Percentiles rank a stretch among this genome's conserved stretches.
phyloP scores from a whole-genome alignment of 1,140 invertebrate species.

The Pteromalus puparum region DNA sequence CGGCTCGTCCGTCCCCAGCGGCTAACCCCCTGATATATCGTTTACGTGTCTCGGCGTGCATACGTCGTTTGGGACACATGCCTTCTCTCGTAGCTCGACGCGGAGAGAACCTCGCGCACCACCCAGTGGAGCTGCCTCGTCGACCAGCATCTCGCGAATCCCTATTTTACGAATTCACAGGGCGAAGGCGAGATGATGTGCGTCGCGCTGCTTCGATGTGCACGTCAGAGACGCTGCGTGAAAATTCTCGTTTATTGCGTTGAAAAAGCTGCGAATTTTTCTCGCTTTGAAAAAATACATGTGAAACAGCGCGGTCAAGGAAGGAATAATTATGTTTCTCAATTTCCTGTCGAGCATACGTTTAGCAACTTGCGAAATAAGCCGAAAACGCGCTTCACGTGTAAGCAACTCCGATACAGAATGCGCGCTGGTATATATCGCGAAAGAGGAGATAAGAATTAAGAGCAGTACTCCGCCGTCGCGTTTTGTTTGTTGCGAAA shows the following conservation, averaged over 20 bases:
- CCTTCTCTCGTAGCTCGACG: slow-evolving; percentile 45
- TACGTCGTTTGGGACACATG: slow-evolving; percentile 75
- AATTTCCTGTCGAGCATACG: no score
- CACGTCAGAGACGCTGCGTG: not conserved
- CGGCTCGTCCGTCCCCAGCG: slow-evolving; percentile 73
- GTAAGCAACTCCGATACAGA: slow-evolving; percentile 18
- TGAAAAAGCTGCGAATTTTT: not conserved
- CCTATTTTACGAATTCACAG: slow-evolving; percentile 72
- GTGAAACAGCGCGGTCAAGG: slow-evolving; percentile 41
- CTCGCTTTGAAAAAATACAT: not conserved
- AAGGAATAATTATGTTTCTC: slow-evolving; percentile 65
- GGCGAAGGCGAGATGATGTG: slow-evolving; percentile 53
- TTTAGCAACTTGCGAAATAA: not conserved
- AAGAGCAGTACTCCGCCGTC: slow-evolving; percentile 1
- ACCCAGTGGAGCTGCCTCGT: slow-evolving; percentile 30
- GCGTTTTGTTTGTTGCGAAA: slow-evolving; percentile 28
- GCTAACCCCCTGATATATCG: slow-evolving; percentile 76
- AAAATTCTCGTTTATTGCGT: not conserved
- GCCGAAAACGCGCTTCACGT: no score
- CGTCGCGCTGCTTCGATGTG: not conserved
- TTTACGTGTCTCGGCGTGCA: slow-evolving; percentile 75
- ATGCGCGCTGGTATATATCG: no score
- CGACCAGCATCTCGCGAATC: slow-evolving; percentile 62
- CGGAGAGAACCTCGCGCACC: not conserved
- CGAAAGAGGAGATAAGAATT: slow-evolving; percentile 27